Conservation (phyloP, 1,140 invertebrate species). For the Drosophila kikkawai region DNA sequence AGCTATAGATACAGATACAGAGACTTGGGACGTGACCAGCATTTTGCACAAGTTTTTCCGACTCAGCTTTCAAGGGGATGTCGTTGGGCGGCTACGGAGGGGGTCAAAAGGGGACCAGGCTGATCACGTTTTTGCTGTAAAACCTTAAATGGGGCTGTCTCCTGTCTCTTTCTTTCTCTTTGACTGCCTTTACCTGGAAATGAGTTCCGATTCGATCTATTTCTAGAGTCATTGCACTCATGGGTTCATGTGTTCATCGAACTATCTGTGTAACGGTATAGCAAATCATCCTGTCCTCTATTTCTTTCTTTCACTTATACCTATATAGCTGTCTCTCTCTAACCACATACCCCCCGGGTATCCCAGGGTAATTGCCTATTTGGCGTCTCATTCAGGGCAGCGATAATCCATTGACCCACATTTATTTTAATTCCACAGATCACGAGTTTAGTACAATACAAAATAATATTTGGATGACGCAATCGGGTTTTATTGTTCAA, state of each 20-base stretch:
- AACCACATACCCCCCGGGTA: neutral
- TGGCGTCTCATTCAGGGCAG: conserved; percentile 14
- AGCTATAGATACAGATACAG: conserved; percentile 21
- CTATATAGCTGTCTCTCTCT: neutral
- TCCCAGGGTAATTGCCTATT: conserved; percentile 12
- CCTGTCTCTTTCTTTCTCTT: neutral
- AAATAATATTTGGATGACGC: conserved; percentile 48
- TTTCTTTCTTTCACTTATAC: neutral
- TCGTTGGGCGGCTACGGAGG: neutral
- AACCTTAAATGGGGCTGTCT: conserved; percentile 35
- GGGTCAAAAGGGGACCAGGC: neutral
- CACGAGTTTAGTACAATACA: conserved; percentile 15
- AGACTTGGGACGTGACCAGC: conserved; percentile 39
- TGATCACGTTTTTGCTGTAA: conserved; percentile 67
- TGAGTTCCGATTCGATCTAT: conserved; percentile 25
- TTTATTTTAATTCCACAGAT: conserved; percentile 42
- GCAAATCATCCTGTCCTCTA: conserved; percentile 12
- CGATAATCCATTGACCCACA: conserved; percentile 57
- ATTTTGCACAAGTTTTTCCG: conserved; percentile 34
- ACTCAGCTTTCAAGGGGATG: conserved; percentile 10
- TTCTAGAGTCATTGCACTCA: conserved; percentile 51
- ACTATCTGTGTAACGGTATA: conserved; percentile 29
- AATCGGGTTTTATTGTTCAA: conserved; percentile 34
- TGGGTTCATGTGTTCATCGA: conserved; percentile 36
- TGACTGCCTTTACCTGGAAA: conserved; percentile 27